A percentile compares a stretch with the other conserved stretches of the same genome.
phyloP scores from a whole-genome alignment of 2,113 vertebrate genomes.

The Thunnus maccoyii region DNA sequence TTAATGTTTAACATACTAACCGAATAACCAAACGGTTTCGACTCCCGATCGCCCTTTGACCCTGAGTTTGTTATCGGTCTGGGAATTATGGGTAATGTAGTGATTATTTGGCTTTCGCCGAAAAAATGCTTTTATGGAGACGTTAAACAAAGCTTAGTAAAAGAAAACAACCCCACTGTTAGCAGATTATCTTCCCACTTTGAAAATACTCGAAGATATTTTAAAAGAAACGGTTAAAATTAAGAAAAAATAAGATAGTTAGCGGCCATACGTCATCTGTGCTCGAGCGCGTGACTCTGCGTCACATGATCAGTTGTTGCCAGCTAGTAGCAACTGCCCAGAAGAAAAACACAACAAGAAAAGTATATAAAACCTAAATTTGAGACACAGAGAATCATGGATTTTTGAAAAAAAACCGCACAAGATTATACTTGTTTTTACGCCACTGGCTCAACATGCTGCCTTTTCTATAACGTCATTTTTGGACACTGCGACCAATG shows the following conservation, averaged over 20 bases:
- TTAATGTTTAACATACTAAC: background rate
- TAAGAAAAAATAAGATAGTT: background rate
- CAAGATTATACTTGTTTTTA: background rate
- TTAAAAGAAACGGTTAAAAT: background rate
- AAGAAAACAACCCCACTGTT: background rate
- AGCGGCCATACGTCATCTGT: slow-evolving; percentile 27
- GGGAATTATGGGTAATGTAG: slow-evolving; percentile 73
- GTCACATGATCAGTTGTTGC: slow-evolving; percentile 64
- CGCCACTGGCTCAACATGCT: background rate
- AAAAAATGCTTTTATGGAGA: background rate
- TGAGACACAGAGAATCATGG: background rate
- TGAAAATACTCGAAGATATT: background rate
- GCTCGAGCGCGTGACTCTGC: slow-evolving; percentile 67
- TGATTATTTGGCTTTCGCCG: background rate
- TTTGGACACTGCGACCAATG: slow-evolving; percentile 21
- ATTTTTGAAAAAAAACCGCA: background rate
- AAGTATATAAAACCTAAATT: background rate
- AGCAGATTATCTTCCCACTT: rapidly evolving
- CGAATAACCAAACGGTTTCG: background rate
- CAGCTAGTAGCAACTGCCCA: slow-evolving; percentile 18
- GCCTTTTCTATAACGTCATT: background rate
- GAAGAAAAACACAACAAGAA: slow-evolving; percentile 6
- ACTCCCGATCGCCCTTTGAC: slow-evolving; percentile 25
- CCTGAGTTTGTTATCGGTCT: background rate
- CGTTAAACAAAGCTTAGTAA: background rate